Percentiles rank a stretch among this genome's conserved stretches.
Conservation (phyloP, 2,888 invertebrate species). For the Dryomyza anilis region DNA sequence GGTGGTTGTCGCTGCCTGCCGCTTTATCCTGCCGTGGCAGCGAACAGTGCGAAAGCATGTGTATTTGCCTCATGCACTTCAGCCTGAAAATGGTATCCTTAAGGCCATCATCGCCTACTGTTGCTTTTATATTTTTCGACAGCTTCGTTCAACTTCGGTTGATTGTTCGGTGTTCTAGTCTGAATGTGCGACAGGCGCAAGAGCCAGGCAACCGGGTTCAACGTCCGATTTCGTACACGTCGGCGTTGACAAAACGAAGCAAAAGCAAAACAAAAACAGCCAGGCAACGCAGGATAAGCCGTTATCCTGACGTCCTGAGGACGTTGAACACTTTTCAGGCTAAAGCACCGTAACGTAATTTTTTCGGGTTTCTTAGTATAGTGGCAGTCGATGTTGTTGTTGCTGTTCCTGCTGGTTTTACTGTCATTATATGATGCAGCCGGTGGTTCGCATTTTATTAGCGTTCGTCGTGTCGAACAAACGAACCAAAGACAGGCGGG, state of each 20-base stretch:
- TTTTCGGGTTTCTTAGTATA: constrained; percentile 22
- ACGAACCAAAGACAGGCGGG: not conserved
- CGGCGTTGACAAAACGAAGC: not conserved
- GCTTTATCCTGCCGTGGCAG: not conserved
- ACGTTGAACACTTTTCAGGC: constrained; percentile 19
- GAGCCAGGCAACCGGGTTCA: constrained; percentile 32
- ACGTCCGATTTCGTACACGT: constrained; percentile 27
- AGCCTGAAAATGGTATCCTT: too few relatives aligned
- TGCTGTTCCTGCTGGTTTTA: constrained; percentile 15
- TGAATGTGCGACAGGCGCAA: constrained; percentile 4
- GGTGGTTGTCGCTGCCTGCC: not conserved
- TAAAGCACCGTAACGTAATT: constrained; percentile 26
- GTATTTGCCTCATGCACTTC: too few relatives aligned
- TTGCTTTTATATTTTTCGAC: too few relatives aligned
- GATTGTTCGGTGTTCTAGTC: not conserved
- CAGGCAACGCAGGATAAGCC: constrained; percentile 28
- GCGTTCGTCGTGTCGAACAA: constrained; percentile 18
- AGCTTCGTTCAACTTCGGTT: too few relatives aligned
- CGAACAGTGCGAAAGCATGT: too few relatives aligned
- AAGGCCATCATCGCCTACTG: too few relatives aligned
- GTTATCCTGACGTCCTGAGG: constrained; percentile 29
- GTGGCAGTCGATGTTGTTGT: constrained; percentile 24
- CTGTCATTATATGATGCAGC: constrained; percentile 14
- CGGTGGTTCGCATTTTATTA: constrained; percentile 25
- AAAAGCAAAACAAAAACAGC: not conserved